phyloP scores from a whole-genome alignment of 2,113 vertebrate genomes.

The Okapia johnstoni region DNA sequence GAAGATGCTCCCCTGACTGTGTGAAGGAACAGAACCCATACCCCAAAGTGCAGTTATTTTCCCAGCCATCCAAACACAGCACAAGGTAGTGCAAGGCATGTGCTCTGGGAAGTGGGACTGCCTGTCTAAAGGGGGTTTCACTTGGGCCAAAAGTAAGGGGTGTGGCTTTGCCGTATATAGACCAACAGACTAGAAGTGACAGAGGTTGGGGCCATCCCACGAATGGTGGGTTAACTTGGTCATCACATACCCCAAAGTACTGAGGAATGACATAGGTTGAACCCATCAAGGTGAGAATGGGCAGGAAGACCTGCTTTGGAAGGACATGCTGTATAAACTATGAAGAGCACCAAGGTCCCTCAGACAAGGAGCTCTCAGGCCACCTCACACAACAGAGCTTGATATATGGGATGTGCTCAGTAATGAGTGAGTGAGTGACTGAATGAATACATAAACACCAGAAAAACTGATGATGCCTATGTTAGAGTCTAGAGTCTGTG shows the following conservation, averaged over 20 bases:
- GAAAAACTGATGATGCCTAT: not conserved
- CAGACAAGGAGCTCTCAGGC: not conserved
- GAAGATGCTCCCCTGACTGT: not conserved
- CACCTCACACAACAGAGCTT: not conserved
- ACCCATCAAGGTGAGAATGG: not conserved
- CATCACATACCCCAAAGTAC: not conserved
- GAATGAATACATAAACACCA: not conserved
- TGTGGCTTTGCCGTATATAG: not conserved
- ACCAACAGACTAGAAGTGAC: not conserved
- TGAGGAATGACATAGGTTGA: not conserved
- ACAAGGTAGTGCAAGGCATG: not conserved
- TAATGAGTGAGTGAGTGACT: not conserved
- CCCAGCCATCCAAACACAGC: not conserved
- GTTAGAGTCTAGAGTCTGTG: not conserved
- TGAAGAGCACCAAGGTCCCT: not conserved
- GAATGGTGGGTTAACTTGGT: not conserved
- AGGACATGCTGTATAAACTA: not conserved
- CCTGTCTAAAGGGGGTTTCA: not conserved
- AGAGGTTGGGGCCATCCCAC: not conserved
- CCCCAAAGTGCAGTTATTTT: not conserved
- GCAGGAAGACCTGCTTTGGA: not conserved
- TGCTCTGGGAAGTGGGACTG: not conserved
- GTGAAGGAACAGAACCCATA: not conserved
- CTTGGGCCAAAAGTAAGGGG: not conserved
- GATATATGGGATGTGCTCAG: not conserved